Base-by-base conservation (phyloP, 2,113 vertebrate species). In the Hipposideros armiger region DNA sequence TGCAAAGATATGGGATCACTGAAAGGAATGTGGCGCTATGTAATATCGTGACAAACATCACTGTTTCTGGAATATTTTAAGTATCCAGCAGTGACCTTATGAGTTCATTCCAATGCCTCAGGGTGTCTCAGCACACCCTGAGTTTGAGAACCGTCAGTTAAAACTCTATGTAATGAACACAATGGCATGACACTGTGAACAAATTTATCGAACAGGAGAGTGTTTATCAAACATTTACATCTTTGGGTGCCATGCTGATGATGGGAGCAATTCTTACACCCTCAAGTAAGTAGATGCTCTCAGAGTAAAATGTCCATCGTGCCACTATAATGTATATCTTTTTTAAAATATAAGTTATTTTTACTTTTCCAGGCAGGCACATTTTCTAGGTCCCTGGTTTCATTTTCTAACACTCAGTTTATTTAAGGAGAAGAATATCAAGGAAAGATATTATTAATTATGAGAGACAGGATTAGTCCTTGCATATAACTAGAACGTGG, bases 381-480 rank as follows among this genome's bases (percentile, higher is more conserved):
- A 67, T 64, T 69, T 72, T 76, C 60, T 88, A 85, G 26, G 11
- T 90, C 30, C 28, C 32, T 22, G 26, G 3, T 56, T 76, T 85
- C 54, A 88, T 64, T 87, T 87, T 82, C 19, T 92, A 66, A 64
- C 2, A 56, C 36, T 87, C 15, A 42, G 24, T 91, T 87, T 85
- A 80, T 11, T 89, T 95, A 86, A 87, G 52, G n/a, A 76, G 70
- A 92, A 92, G n/a, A 93, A 45, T 81, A 95, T 70, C 15, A 86
- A 93, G 16, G 13, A 94, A 93, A 62, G 47, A 40, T 45, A 72
- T 13, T 86, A 91, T 94, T 87, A 96, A 81, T 91, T 95, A 81
- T 15, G 17, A 94, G 47, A 91, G 69, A 92, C 40, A 94, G 14
- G 40, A 69, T 96, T 88, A 84, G 64, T 94, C 42, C 32, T 72